Conservation (phyloP, 2,113 vertebrate genomes). For the Numenius arquata region DNA sequence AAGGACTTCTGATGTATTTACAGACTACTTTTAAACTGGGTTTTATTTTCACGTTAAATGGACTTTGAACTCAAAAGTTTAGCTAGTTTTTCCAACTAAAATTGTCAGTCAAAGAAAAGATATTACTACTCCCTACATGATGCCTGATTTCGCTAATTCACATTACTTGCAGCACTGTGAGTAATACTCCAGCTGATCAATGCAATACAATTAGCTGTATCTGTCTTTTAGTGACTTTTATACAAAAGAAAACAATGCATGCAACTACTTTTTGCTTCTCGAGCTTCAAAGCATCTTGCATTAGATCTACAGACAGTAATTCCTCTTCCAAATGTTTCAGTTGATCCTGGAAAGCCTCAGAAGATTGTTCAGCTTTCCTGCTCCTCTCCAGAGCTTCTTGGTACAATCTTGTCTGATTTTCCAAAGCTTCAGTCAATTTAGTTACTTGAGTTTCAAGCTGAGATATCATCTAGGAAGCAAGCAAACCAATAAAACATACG, state of each 20-base stretch:
- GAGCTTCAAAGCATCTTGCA: slow-evolving; percentile 74
- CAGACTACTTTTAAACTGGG: not conserved
- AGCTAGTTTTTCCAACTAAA: not conserved
- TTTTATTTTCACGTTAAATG: not conserved
- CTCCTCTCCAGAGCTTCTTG: slow-evolving; percentile 75
- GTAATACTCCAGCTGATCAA: not conserved
- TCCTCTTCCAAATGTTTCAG: slow-evolving; percentile 79
- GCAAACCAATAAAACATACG: not conserved
- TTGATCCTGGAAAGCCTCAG: slow-evolving; percentile 73
- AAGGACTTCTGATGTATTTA: not conserved
- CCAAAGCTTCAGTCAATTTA: slow-evolving; percentile 74
- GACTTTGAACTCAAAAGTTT: not conserved
- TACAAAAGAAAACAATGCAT: not conserved
- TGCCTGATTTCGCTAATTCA: not conserved
- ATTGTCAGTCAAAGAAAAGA: not conserved
- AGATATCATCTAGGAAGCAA: slow-evolving; percentile 68
- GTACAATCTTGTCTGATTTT: slow-evolving; percentile 69
- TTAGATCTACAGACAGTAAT: slow-evolving; percentile 74
- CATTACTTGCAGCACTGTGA: not conserved
- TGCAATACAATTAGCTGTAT: not conserved
- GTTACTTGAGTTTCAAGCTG: slow-evolving; percentile 77
- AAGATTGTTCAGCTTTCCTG: slow-evolving; percentile 76
- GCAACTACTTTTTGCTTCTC: slow-evolving; percentile 83
- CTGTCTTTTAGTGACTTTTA: not conserved
- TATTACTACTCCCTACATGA: not conserved